Evolutionary conservation across 2,888 invertebrate species (phyloP).

Genomic region (Dorcus parallelipipedus): DNA sequence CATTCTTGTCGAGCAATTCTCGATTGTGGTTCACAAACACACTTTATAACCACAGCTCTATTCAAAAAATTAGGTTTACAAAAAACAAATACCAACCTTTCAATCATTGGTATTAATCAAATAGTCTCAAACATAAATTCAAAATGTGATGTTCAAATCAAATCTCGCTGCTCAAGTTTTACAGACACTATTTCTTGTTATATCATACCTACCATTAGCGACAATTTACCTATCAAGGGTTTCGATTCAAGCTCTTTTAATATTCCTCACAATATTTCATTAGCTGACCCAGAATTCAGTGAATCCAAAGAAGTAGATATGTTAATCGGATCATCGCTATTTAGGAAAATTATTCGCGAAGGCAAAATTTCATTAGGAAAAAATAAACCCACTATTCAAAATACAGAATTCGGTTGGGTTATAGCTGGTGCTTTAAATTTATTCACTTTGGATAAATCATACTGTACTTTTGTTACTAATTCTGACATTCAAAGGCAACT

Average conservation of each 20-base stretch:
- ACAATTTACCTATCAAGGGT: not conserved
- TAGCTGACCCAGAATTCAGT: conserved; percentile 10
- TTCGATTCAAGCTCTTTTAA: not conserved
- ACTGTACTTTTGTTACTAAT: not conserved
- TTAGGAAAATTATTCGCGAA: conserved; percentile 4
- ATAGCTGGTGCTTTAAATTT: not conserved
- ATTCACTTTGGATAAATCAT: not conserved
- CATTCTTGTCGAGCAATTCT: not conserved
- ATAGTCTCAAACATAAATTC: too few species aligned
- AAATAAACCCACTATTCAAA: conserved; percentile 1
- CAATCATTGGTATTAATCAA: not conserved
- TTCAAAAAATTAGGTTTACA: not conserved
- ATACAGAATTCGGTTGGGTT: conserved; percentile 10
- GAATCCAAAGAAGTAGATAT: conserved; percentile 1
- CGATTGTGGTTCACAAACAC: not conserved
- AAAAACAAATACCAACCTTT: not conserved
- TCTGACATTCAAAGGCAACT: not conserved
- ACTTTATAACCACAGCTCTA: not conserved
- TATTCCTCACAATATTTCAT: conserved; percentile 5
- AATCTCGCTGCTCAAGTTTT: not conserved
- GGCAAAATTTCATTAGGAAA: conserved; percentile 4
- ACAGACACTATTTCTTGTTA: not conserved
- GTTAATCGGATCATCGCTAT: conserved; percentile 4
- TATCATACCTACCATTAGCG: not conserved
- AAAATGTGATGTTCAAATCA: not conserved